Base-by-base conservation (phyloP, 2,888 invertebrate species). In the Exephanes ischioxanthus region DNA sequence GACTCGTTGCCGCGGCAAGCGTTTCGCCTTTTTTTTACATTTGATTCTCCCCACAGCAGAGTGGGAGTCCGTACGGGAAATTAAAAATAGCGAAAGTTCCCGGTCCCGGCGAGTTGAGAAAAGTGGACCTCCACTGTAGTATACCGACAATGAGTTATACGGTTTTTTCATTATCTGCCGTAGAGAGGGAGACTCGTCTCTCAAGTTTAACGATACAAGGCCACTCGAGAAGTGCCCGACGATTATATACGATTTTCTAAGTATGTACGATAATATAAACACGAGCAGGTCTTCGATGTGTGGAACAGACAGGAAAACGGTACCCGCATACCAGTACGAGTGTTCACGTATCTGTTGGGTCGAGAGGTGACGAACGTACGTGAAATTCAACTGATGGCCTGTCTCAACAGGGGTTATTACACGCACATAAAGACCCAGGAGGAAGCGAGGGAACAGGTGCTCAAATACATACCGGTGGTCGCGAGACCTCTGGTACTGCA, bases 281-380 rank as follows among this genome's bases (percentile, higher is more conserved):
- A 16, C 66, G 33, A 9, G 11, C 83, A 94, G 94, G 96, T 98
- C 3, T 98, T 99, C 91, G 95, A 97, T 86, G 94, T 95, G 88
- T 96, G 98, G 94, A 99, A 99, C 93, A 95, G 96, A 94, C 95
- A 95, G n/a, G 95, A 95, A 70, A 96, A 97, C 86, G 96, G 95
- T 22, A 97, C 96, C 0, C 95, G 95, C 87, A 97, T 96, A 90
- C 97, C 98, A 80, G 98, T 99, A 0, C 96, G 99, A 86, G 96
- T 99, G 80, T 99, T 99, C 94, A 99, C 99, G 0, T 99, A 98
- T 94, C 95, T 99, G 30, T 97, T 99, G 86, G 99, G 99, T 1
- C 97, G 97, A 92, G 99, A 99, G 94, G 98, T 98, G 7, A 97
- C 97, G 4, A 99, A 99, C 92, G 97, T 97, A 0, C 95, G 96